Conservation (phyloP, 2,797 vertebrate species). For the Hippocampus kuda region DNA sequence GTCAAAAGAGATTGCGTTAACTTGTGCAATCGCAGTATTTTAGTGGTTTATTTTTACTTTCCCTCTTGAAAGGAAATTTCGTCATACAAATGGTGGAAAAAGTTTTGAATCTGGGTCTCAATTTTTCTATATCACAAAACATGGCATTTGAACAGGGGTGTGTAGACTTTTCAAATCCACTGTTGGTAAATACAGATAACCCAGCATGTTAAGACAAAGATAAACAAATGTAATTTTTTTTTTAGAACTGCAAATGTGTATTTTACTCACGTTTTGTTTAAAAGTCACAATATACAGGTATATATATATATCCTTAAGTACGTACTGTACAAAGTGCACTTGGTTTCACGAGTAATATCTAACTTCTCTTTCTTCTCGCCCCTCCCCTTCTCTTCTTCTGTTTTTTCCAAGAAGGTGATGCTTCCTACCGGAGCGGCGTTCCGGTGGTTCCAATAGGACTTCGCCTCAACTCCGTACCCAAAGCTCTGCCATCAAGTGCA, state of each 20-base stretch:
- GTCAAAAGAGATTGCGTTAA: too few relatives aligned
- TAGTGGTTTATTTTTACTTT: too few relatives aligned
- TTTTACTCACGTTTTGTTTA: neutral
- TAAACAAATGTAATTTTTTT: too few relatives aligned
- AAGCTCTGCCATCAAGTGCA: constrained; percentile 94
- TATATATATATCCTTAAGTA: neutral
- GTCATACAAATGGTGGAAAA: too few relatives aligned
- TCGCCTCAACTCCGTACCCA: constrained; percentile 59
- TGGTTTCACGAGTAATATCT: constrained; percentile 33
- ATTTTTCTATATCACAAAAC: too few relatives aligned
- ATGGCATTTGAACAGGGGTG: too few relatives aligned
- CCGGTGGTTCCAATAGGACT: constrained; percentile 98
- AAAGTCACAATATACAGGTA: neutral
- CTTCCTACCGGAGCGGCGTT: constrained; percentile 96
- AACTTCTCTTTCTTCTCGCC: constrained; percentile 9
- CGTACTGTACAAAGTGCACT: neutral
- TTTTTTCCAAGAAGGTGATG: constrained; percentile 96
- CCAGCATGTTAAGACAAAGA: too few relatives aligned
- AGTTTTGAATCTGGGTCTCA: too few relatives aligned
- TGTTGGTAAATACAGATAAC: too few relatives aligned
- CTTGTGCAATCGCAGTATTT: too few relatives aligned
- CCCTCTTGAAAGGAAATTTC: too few relatives aligned
- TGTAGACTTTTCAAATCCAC: too few relatives aligned
- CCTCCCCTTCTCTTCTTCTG: constrained; percentile 39
- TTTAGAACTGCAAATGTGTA: neutral